A percentile compares a stretch with the other conserved stretches of the same genome.
phyloP scores from a whole-genome alignment of 2,888 invertebrate species.

The Mythimna albipuncta region DNA sequence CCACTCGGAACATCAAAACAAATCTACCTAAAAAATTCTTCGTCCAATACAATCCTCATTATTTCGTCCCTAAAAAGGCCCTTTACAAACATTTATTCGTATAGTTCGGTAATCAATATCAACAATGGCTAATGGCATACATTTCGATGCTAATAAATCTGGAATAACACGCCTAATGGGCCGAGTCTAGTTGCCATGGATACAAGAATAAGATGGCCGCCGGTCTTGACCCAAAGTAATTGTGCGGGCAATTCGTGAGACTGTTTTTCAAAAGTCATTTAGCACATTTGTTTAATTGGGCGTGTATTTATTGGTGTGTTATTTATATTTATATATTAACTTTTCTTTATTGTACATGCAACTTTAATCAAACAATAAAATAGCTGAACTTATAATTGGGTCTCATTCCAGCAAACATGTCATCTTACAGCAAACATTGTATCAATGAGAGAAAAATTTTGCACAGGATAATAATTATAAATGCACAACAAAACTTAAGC shows the following conservation, averaged over 20 bases:
- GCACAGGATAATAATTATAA: too few species aligned
- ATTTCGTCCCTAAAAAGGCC: constrained; percentile 10
- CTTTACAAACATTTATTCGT: constrained; percentile 31
- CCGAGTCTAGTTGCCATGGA: constrained; percentile 20
- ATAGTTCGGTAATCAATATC: constrained; percentile 23
- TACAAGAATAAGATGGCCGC: constrained; percentile 36
- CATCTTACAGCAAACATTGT: too few species aligned
- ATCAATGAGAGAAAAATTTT: too few species aligned
- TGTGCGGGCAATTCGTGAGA: constrained; percentile 19
- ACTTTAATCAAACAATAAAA: too few species aligned
- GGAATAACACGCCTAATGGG: constrained; percentile 27
- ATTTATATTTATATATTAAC: not conserved
- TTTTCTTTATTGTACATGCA: too few species aligned
- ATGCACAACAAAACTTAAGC: too few species aligned
- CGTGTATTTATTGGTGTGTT: constrained; percentile 9
- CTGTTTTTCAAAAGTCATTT: constrained; percentile 20
- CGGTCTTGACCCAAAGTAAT: constrained; percentile 33
- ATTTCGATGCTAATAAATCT: constrained; percentile 45
- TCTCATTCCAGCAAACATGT: too few species aligned
- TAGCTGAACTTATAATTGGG: too few species aligned
- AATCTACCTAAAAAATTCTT: not conserved
- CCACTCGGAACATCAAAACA: not conserved
- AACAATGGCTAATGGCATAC: constrained; percentile 20
- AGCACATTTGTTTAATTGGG: constrained; percentile 2
- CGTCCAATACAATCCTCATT: not conserved